Conservation (phyloP, 2,797 vertebrate genomes). For the Scolopax bukidnonensis region DNA sequence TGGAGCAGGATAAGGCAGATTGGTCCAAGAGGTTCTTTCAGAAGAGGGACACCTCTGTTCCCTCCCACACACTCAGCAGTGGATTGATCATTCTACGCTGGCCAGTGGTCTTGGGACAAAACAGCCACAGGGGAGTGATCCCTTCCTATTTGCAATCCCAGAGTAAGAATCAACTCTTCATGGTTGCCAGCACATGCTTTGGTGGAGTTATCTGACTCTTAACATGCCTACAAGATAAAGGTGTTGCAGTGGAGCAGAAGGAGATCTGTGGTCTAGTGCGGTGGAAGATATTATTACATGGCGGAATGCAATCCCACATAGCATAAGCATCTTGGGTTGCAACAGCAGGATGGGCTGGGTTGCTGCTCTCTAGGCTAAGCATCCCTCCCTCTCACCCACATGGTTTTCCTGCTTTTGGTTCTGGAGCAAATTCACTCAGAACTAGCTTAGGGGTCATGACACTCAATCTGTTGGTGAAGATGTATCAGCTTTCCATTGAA, state of each 20-base stretch:
- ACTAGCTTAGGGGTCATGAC: not conserved
- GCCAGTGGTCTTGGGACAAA: accelerated
- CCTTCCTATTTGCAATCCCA: not conserved
- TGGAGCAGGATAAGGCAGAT: not conserved
- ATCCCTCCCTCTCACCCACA: not conserved
- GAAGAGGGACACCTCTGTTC: not conserved
- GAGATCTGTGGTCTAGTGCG: not conserved
- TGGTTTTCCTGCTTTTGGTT: not conserved
- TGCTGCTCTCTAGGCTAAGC: not conserved
- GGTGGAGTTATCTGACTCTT: not conserved
- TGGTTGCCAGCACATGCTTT: not conserved
- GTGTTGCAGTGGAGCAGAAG: not conserved
- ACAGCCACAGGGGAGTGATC: accelerated
- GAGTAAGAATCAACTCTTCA: not conserved
- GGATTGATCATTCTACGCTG: accelerated
- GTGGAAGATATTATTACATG: not conserved
- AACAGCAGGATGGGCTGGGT: not conserved
- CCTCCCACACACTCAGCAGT: accelerated
- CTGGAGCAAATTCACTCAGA: not conserved
- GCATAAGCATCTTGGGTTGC: not conserved
- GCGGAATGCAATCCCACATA: not conserved
- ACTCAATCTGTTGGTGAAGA: not conserved
- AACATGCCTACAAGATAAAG: not conserved
- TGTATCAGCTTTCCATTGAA: not conserved
- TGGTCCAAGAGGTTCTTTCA: not conserved